Evolutionary conservation across 2,888 invertebrate genomes (phyloP).

Genomic region (Pachydiplax longipennis): DNA sequence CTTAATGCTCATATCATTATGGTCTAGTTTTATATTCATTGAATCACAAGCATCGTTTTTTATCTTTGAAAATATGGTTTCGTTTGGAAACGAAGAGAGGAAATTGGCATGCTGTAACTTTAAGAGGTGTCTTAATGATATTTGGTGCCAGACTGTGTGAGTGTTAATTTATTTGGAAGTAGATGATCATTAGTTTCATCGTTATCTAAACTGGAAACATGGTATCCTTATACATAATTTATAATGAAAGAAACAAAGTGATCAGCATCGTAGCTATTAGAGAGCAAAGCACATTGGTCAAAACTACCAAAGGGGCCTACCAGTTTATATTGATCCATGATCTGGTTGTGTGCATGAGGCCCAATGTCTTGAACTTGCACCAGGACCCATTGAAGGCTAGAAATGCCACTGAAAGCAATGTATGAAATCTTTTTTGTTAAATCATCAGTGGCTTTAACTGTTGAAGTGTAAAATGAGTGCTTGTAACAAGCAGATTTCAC

Average conservation of each 20-base stretch:
- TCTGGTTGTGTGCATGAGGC: no score
- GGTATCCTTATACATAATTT: background rate
- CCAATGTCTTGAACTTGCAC: no score
- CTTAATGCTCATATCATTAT: conserved; percentile 14
- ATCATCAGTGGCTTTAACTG: background rate
- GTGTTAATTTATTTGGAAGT: conserved; percentile 32
- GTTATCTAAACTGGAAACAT: background rate
- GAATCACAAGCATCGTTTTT: background rate
- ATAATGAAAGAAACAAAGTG: background rate
- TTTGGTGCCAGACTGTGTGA: conserved; percentile 18
- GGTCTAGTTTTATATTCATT: conserved; percentile 30
- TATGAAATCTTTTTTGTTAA: background rate
- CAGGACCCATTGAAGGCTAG: no score
- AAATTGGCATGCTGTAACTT: background rate
- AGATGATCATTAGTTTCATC: conserved; percentile 1
- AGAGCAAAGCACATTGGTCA: no score
- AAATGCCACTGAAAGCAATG: background rate
- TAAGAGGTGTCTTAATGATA: background rate
- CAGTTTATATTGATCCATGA: no score
- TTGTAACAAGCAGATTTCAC: background rate
- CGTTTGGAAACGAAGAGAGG: background rate
- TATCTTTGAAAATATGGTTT: background rate
- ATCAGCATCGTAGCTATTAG: background rate
- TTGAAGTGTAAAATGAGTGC: background rate
- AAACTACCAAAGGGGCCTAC: no score